Percentiles rank a stretch among this genome's conserved stretches.
phyloP scores from a whole-genome alignment of 2,797 vertebrate genomes.

The Enteromius argenteus region DNA sequence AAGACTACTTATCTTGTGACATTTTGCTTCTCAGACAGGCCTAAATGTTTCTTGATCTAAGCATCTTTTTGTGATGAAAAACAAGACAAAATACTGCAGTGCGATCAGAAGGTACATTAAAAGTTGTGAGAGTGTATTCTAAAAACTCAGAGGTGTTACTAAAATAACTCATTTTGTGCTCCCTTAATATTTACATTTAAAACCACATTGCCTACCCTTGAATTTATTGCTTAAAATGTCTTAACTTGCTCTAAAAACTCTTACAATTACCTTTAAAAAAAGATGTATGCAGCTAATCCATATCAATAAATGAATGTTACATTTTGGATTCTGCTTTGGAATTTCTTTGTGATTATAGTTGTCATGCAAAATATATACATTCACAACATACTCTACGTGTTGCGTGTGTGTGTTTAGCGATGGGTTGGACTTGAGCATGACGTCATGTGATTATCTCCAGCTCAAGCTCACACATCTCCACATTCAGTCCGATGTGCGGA shows the following conservation, averaged over 20 bases:
- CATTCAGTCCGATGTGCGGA: conserved; percentile 33
- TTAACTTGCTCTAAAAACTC: neutral
- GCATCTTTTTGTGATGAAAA: neutral
- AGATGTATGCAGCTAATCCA: neutral
- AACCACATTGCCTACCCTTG: neutral
- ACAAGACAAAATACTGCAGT: neutral
- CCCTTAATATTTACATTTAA: neutral
- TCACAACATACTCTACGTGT: neutral
- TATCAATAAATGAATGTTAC: neutral
- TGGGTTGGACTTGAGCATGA: conserved; percentile 58
- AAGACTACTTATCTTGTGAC: neutral
- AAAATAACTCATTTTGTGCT: neutral
- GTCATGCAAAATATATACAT: neutral
- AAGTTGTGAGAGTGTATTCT: too few relatives aligned
- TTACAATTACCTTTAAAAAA: neutral
- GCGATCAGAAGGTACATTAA: neutral
- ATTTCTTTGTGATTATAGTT: neutral
- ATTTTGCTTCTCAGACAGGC: neutral
- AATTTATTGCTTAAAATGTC: neutral
- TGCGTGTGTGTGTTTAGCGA: neutral
- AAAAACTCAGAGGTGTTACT: neutral
- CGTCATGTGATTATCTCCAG: conserved; percentile 51
- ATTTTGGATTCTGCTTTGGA: neutral
- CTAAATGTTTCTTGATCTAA: neutral
- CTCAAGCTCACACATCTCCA: conserved; percentile 35